Evolutionary conservation across 2,113 vertebrate species (phyloP).

Genomic region (Hypomesus transpacificus): DNA sequence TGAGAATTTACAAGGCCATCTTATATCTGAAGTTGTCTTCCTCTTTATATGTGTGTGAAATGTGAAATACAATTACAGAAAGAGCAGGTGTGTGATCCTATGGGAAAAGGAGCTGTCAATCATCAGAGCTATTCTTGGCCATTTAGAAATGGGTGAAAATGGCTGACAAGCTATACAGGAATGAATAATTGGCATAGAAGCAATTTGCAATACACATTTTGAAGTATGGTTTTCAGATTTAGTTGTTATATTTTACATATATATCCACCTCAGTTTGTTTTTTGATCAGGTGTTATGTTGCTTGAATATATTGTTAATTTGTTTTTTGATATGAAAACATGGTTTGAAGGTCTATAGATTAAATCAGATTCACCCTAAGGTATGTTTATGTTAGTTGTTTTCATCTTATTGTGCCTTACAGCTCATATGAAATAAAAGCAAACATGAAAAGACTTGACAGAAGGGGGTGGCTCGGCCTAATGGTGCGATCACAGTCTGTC

Average conservation of each 20-base stretch:
- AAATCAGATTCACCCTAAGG: slow-evolving; percentile 34
- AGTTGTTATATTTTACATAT: neutral
- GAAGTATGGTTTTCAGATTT: neutral
- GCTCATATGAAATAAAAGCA: slow-evolving; percentile 34
- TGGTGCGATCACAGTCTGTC: slow-evolving; percentile 46
- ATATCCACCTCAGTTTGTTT: neutral
- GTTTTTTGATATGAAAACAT: neutral
- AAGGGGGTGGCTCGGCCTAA: slow-evolving; percentile 53
- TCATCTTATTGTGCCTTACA: slow-evolving; percentile 37
- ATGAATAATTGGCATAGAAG: slow-evolving; percentile 49
- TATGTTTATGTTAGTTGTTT: slow-evolving; percentile 46
- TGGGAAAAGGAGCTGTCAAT: slow-evolving; percentile 64
- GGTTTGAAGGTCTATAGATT: slow-evolving; percentile 23
- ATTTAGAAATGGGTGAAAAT: slow-evolving; percentile 7
- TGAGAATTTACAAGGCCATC: slow-evolving; percentile 42
- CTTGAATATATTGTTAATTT: neutral
- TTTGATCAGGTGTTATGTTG: neutral
- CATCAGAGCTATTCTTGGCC: slow-evolving; percentile 62
- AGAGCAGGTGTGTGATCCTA: slow-evolving; percentile 44
- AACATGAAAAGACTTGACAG: slow-evolving; percentile 51
- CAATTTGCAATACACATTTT: too few relatives aligned
- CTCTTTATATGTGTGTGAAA: slow-evolving; percentile 48
- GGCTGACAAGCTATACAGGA: slow-evolving; percentile 50
- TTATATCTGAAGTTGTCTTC: slow-evolving; percentile 36
- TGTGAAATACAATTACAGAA: slow-evolving; percentile 56